phyloP scores from a whole-genome alignment of 2,888 invertebrate genomes.

The Diadegma fenestrale region DNA sequence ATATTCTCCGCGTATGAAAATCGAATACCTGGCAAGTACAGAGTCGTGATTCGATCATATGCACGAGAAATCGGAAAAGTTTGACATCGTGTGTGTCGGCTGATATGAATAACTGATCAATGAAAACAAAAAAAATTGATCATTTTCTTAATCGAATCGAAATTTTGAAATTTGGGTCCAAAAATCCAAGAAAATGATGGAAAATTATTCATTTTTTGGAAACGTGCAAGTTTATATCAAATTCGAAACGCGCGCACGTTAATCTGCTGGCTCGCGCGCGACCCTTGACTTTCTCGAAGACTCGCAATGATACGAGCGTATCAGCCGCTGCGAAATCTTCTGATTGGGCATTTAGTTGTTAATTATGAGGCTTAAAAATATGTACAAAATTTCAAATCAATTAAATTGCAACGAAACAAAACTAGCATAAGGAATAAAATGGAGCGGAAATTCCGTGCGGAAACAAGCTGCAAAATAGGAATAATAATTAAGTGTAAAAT shows the following conservation, averaged over 20 bases:
- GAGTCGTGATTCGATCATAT: neutral
- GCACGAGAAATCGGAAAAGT: neutral
- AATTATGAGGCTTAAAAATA: neutral
- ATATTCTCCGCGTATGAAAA: neutral
- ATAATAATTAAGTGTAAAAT: neutral
- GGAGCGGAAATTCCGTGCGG: neutral
- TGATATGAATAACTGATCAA: too few relatives aligned
- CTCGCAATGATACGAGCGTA: constrained; percentile 29
- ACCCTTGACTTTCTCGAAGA: constrained; percentile 27
- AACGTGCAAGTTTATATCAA: neutral
- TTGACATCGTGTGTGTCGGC: neutral
- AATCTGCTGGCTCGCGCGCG: constrained; percentile 40
- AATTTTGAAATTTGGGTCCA: too few relatives aligned
- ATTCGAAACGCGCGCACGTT: too few relatives aligned
- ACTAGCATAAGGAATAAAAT: neutral
- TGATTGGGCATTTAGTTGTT: neutral
- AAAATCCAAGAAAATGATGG: too few relatives aligned
- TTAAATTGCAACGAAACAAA: neutral
- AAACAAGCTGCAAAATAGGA: neutral
- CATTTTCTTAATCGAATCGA: too few relatives aligned
- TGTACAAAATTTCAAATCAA: neutral
- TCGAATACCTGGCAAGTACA: neutral
- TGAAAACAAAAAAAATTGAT: too few relatives aligned
- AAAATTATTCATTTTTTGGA: too few relatives aligned
- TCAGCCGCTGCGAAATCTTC: neutral